Percentiles rank a stretch among this genome's conserved stretches.
These are phyloP conservation scores for Calcarius lapponicus DNA, from an alignment of 2,797 vertebrate species.

Conservation along the genomic window DNA sequence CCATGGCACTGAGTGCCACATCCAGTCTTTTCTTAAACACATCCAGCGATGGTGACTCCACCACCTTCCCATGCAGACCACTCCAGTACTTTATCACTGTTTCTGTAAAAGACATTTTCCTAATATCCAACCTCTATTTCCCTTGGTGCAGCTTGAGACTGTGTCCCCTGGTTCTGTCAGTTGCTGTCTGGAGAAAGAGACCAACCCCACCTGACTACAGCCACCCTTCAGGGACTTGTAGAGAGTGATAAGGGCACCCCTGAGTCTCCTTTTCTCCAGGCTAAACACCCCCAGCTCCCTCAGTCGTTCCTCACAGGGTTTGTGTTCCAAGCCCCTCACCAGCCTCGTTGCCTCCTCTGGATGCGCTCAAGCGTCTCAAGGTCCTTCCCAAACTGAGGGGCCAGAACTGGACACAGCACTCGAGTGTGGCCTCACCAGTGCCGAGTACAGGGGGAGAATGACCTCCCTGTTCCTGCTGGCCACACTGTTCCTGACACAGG, in stretches of 20 bases:
- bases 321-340: background rate
- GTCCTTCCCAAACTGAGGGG: background rate
- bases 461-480: background rate
- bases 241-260: background rate
- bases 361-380: accelerated
- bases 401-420: background rate
- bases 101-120: accelerated
- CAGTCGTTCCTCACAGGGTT: accelerated
- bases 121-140: background rate
- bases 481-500: background rate
- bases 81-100: background rate
- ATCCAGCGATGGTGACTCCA: too few relatives aligned
- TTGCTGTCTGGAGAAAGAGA: background rate
- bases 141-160: accelerated
- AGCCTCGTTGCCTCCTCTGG: background rate
- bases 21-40: background rate
- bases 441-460: accelerated
- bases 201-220: background rate
- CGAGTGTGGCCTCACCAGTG: background rate
- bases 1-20: accelerated
- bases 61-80: accelerated
- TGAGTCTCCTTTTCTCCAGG: background rate
- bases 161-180: accelerated
- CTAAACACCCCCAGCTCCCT: background rate
- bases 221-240: background rate